Evolutionary conservation across 2,888 invertebrate genomes (phyloP), one percentile per base, ranked within the genome.

Genomic region (Bembecia ichneumoniformis): DNA sequence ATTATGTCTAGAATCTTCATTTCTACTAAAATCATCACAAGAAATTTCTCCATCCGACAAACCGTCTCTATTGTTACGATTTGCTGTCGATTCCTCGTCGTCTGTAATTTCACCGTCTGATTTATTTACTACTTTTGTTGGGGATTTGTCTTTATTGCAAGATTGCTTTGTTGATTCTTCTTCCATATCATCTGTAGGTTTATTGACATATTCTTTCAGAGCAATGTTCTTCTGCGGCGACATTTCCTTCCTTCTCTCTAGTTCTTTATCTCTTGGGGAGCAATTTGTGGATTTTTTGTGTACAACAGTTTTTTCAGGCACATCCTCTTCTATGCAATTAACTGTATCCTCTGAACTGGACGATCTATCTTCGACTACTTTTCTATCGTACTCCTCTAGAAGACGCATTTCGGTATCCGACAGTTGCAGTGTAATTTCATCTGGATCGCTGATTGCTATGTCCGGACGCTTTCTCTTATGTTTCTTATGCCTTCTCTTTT

Each of bases 361-460:
- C 48, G 68, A 75, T 5, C 71, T 65, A 44, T 60, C 70, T 5
- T 79, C 80, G 48, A 66, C 77, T 40, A 75, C 68, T 49, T 80
- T 82, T 16, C 73, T 65, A 40, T 82, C 80, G 13, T 83, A 66
- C 65, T 82, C 75, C 60, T 87, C 87, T 35, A 88, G 55, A 5
- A 88, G 60, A 66, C 88, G 87, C 81, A 87, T 82, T 52, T 87
- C 86, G 1, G 82, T 68, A 63, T 88, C 86, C 0, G 88, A 88
- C 13, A 87, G 53, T 50, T 89, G 81, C 0, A 87, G 55, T 1
- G 77, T 84, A 35, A 88, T 84, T 58, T 88, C 87, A 55, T 88
- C 87, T 3, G 81, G 76, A 55, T 87, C 83, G 36, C 78, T 76
- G 1, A 74, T 78, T 47, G 77, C 74, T 54, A 77, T 74, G 0